Base-by-base conservation (phyloP, 1,140 invertebrate genomes). In the Elymnias hypermnestra region DNA sequence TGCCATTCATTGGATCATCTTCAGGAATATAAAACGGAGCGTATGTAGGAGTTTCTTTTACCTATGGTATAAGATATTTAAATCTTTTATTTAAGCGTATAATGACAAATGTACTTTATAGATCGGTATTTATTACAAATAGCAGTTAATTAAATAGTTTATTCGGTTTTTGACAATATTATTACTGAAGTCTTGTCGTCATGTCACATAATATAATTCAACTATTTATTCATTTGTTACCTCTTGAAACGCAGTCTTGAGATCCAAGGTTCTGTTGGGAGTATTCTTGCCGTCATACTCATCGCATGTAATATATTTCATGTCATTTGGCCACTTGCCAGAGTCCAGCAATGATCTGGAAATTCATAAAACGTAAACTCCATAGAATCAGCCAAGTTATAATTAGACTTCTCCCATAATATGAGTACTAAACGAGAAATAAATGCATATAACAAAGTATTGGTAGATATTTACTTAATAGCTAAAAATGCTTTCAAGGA, bases 231-330 rank as follows among this genome's bases (percentile, higher is more conserved):
- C 4, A 39, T 18, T 19, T 8, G 33, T 38, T 72, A 90, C 82
- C 85, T 88, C 70, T 86, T 85, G 70, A 69, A 88, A 75, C 23
- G 82, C 63, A 68, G 81, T n/a, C n/a, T n/a, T 85, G 12, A 92
- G 87, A 64, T 92, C 88, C 59, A 92, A 82, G 63, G 86, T 89
- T 23, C 91, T 87, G 36, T 79, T 82, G 1, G 92, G 92, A 14
- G 90, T 90, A 72, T 91, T 93, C 41, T 91, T 91, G 7, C 90
- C 91, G 62, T 92, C 90, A 64, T 93, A 95, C 9, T 92, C 90
- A 57, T 94, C 91, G 61, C 93, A 95, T 21, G 88, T 90, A 22
- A 93, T 89, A 67, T 93, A 94, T 66, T 89, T 88, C 61, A 91
- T 90, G 56, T 91, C 89, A 48, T 87, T 87, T 38, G 90, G 90